Base-by-base conservation (phyloP, 2,797 vertebrate genomes). In the Coreius guichenoti region DNA sequence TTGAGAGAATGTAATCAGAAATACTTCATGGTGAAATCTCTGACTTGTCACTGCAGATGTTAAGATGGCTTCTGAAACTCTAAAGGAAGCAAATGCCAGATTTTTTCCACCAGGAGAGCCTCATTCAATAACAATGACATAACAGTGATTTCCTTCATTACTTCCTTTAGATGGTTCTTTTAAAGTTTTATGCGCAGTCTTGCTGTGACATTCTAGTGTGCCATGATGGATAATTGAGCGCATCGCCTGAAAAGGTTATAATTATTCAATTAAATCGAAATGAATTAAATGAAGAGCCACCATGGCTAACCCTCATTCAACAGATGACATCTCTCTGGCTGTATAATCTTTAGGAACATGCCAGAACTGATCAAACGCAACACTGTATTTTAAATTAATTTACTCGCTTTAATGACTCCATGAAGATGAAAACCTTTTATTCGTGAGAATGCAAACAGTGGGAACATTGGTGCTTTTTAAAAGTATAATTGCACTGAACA, bases 201-300 rank as follows among this genome's bases (percentile, higher is more conserved):
- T 81, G 36, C n/a, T 17, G 39, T 91, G 90, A 91, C 89, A 92
- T 92, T 91, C 89, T 88, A 90, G 82, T 81, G 78, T 88, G 88
- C 89, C 87, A 89, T 87, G 63, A 81, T 79, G 76, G 85, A 86
- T 79, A 90, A 89, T 68, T 80, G 9, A 90, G 91, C 88, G 87
- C 80, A 36, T 87, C 89, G 80, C 88, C 89, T 90, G 85, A 90
- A 91, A 89, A 92, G 83, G 36, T 84, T 87, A 87, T 33, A 49
- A 47, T 89, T 73, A 92, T 91, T 89, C 86, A 89, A 89, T 89
- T 88, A 72, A 86, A 88, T 89, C 1, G 45, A 77, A 80, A 67
- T 70, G 13, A 89, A 91, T 91, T 86, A 61, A 86, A 91, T 92
- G 87, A 90, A 68, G 70, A 82, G 81, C 47, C 78, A 67, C 9